Base-by-base conservation (phyloP, 1,140 invertebrate genomes). In the Armadillidium nasatum region DNA sequence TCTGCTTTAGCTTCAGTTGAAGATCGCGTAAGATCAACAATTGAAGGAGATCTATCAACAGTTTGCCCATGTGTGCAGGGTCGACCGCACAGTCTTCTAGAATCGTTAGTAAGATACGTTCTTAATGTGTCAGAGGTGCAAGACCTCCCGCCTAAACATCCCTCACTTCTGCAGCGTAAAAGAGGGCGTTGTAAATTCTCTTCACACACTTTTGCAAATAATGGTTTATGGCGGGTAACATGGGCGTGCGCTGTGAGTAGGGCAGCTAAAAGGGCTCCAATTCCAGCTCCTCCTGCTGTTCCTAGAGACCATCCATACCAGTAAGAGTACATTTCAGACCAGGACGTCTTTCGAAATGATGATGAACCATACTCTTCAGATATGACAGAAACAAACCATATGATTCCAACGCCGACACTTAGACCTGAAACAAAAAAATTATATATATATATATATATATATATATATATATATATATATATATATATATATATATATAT, bases 41-140 rank as follows among this genome's bases (percentile, higher is more conserved):
- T 76, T 21, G 78, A 79, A 22, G 78, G 50, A 21, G 44, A 76
- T 10, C 73, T 71, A 19, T 73, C 70, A 33, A 79, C 71, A 67
- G 50, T 43, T 23, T 44, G 72, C 22, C 21, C 0, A 44, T 44
- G 33, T 50, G 19, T 7, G 44, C 46, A 4, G 50, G 73, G 21
- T 43, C 23, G 45, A 21, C 44, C n/a, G 66, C 44, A 7, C 33
- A 21, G 33, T 73, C 78, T 74, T 21, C 78, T 60, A n/a, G 78
- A 79, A 68, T 79, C 78, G 15, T 74, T 76, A 0, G 78, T 79
- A n/a, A 79, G 74, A 54, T 79, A 79, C 19, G 78, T 79, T 44
- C 78, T 73, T 46, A 79, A 70, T 44, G 78, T 79, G 67, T 79
- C 78, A 10, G 78, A 76, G 6, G 78, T 79, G 60, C 73, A 76